Base-by-base conservation (phyloP, 2,797 vertebrate genomes). In the Clarias pachynema region DNA sequence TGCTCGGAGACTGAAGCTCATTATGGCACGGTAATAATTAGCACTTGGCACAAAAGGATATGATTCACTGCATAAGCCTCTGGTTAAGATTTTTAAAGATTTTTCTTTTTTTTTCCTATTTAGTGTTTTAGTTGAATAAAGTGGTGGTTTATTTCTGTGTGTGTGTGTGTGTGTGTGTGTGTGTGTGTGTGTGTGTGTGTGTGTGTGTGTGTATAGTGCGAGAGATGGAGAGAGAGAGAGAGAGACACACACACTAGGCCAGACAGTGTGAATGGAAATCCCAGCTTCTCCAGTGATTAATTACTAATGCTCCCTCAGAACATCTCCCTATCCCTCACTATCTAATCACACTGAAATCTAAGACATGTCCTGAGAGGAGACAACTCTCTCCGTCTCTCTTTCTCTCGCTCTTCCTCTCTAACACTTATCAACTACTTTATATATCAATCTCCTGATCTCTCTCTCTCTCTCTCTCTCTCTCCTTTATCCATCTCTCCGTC, bases 331-430 rank as follows among this genome's bases (percentile, higher is more conserved):
- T 93, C 93, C 92, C 91, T 92, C 90, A 90, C 93, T 92, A 93
- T 94, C 93, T 95, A 93, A 95, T 94, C 93, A 90, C 91, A 91
- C 91, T 93, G 92, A 94, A 94, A 94, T 95, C 93, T 93, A 92
- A 94, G 93, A 94, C 92, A 91, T 93, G 91, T 92, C 92, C 93
- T 91, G 90, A 89, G 86, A 90, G 89, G 84, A 88, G 86, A 83
- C 66, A 84, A 84, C 88, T 86, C 87, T 83, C 85, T 88, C 81
- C 60, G 44, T 89, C 77, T 59, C 72, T 85, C 34, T 84, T 40
- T 53, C 88, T 77, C 37, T 77, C 44, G 40, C 77, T 82, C 60
- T 75, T 74, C 62, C 72, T 89, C 88, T 84, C 79, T 78, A 77
- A 65, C 87, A 79, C 75, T 81, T 85, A 79, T 88, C 79, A 81